Evolutionary conservation across 2,888 invertebrate genomes (phyloP).

Genomic region (Epicampocera succincta): DNA sequence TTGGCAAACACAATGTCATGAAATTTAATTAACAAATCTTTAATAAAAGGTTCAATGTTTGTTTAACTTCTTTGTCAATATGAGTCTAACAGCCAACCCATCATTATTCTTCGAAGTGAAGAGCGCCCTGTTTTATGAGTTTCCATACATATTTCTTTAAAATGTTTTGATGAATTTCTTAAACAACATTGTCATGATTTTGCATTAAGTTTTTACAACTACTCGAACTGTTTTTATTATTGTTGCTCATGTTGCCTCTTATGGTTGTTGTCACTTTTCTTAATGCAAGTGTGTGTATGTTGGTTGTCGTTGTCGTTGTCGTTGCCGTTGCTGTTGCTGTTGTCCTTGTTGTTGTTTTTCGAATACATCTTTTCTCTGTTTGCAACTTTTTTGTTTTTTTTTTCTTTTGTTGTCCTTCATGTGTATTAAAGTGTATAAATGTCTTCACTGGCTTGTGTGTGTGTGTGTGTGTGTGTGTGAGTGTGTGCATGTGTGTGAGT

Average conservation of each 20-base stretch:
- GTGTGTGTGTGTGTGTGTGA: not conserved
- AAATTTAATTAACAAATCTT: no score
- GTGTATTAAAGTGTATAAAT: slow-evolving; percentile 21
- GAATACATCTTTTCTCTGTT: slow-evolving; percentile 11
- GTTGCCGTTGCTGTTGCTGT: slow-evolving; percentile 10
- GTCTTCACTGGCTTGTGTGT: not conserved
- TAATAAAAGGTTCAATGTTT: no score
- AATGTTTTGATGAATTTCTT: slow-evolving; percentile 64
- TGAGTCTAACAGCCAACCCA: no score
- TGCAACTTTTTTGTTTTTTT: not conserved
- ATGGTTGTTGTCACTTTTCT: slow-evolving; percentile 10
- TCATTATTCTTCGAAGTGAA: no score
- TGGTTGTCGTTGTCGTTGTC: slow-evolving; percentile 33
- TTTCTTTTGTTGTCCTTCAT: slow-evolving; percentile 43
- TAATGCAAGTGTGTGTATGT: slow-evolving; percentile 11
- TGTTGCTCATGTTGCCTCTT: slow-evolving; percentile 23
- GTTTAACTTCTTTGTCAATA: no score
- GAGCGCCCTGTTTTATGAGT: not conserved
- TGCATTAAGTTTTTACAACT: slow-evolving; percentile 53
- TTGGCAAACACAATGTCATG: no score
- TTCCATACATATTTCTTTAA: slow-evolving; percentile 35
- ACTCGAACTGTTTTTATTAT: slow-evolving; percentile 26
- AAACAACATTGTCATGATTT: slow-evolving; percentile 62
- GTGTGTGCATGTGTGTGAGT: not conserved
- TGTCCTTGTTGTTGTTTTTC: slow-evolving; percentile 35